phyloP scores from a whole-genome alignment of 2,888 invertebrate genomes.

The Tridacna crocea region DNA sequence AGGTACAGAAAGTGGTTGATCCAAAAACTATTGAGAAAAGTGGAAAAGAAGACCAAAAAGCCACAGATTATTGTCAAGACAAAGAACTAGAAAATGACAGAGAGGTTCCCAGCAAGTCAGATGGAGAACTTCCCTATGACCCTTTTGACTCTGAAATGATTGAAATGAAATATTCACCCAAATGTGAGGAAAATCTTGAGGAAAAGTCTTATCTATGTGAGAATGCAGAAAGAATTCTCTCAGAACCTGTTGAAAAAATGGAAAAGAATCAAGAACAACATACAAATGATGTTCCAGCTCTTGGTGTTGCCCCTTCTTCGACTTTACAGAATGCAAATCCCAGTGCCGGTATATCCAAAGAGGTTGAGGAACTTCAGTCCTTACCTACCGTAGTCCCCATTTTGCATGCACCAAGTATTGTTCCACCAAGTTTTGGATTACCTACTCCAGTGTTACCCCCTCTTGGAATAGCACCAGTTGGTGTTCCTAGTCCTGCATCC shows the following conservation, averaged over 20 bases:
- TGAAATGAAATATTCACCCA: not conserved
- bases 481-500: not conserved
- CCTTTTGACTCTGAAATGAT: slow-evolving; percentile 44
- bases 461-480: not conserved
- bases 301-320: not conserved
- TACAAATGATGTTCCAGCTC: not conserved
- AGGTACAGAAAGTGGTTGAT: not conserved
- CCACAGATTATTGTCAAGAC: no score
- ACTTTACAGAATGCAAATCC: not conserved
- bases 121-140: slow-evolving; percentile 40
- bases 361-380: not conserved
- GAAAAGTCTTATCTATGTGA: not conserved
- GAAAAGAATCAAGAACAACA: not conserved
- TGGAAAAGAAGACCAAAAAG: no score
- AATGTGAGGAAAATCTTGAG: not conserved
- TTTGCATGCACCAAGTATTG: not conserved
- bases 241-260: not conserved
- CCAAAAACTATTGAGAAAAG: not conserved
- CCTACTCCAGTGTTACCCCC: not conserved
- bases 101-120: not conserved
- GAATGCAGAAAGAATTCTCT: not conserved
- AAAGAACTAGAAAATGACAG: no score
- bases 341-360: not conserved
- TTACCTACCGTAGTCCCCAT: not conserved
- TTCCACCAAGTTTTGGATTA: not conserved